Percentiles rank a stretch among this genome's conserved stretches.
Conservation (phyloP, 2,113 vertebrate genomes). For the Dinomys branickii region DNA sequence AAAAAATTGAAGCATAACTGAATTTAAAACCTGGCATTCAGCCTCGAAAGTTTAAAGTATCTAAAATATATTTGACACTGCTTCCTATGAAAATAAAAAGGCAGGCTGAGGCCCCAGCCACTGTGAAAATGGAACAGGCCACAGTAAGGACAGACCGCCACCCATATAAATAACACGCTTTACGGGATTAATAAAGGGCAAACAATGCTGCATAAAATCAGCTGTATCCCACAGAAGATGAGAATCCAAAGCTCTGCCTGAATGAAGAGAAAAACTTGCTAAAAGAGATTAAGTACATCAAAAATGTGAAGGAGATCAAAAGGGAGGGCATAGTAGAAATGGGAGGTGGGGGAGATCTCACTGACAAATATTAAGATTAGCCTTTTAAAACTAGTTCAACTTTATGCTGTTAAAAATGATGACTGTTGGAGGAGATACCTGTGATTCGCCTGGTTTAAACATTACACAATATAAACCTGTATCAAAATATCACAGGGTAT, state of each 20-base stretch:
- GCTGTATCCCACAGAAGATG: not conserved
- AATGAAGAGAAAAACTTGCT: not conserved
- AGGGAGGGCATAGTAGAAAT: not conserved
- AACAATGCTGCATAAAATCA: not conserved
- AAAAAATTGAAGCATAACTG: not conserved
- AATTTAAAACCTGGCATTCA: not conserved
- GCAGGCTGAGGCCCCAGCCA: accelerated
- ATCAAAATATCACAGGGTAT: not conserved
- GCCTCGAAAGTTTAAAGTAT: not conserved
- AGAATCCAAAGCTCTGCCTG: not conserved
- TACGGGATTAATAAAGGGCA: not conserved
- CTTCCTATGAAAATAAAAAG: slow-evolving; percentile 1
- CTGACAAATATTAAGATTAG: not conserved
- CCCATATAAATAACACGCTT: not conserved
- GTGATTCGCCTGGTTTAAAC: not conserved
- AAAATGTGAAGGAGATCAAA: not conserved
- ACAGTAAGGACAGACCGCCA: not conserved
- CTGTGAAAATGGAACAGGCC: not conserved
- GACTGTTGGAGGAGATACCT: not conserved
- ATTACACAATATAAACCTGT: not conserved
- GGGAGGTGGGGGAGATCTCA: not conserved
- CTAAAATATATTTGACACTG: not conserved
- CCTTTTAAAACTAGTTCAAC: not conserved
- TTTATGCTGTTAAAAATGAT: not conserved
- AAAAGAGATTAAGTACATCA: not conserved